Conservation (phyloP, 1,140 invertebrate genomes). For the Stenopsyche tienmushanensis region DNA sequence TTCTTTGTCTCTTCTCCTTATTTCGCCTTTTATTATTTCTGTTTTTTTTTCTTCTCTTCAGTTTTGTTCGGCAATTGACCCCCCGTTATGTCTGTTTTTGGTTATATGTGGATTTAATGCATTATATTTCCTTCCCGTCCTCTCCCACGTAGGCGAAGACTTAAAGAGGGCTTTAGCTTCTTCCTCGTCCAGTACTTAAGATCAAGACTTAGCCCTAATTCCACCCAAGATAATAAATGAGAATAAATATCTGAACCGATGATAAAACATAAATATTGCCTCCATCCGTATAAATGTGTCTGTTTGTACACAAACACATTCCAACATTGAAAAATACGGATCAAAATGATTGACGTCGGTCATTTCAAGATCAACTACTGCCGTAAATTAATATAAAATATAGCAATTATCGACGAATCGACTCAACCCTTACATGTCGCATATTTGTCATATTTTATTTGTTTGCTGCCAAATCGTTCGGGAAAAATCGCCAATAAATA, state of each 20-base stretch:
- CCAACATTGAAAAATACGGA: too few relatives aligned
- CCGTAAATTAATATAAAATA: too few relatives aligned
- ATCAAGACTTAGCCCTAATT: slow-evolving; percentile 26
- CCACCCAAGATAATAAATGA: slow-evolving; percentile 28
- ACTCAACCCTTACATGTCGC: too few relatives aligned
- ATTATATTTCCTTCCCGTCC: slow-evolving; percentile 37
- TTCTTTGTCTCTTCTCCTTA: slow-evolving; percentile 40
- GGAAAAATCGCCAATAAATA: too few relatives aligned
- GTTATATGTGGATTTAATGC: slow-evolving; percentile 42
- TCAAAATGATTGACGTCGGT: too few relatives aligned
- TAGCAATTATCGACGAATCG: too few relatives aligned
- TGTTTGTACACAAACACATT: neutral
- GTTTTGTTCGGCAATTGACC: slow-evolving; percentile 40
- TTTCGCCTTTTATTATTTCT: slow-evolving; percentile 38
- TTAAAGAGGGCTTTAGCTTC: slow-evolving; percentile 26
- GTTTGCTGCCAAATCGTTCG: too few relatives aligned
- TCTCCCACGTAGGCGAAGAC: slow-evolving; percentile 12
- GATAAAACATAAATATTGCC: slow-evolving; percentile 16
- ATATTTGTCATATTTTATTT: too few relatives aligned
- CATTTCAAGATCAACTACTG: too few relatives aligned
- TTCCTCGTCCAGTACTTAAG: slow-evolving; percentile 21
- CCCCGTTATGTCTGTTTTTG: slow-evolving; percentile 41
- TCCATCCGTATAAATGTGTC: too few relatives aligned
- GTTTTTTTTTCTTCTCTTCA: slow-evolving; percentile 22
- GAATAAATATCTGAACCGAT: slow-evolving; percentile 28